phyloP scores from a whole-genome alignment of 2,888 invertebrate species.

The Protodeltote pygarga region DNA sequence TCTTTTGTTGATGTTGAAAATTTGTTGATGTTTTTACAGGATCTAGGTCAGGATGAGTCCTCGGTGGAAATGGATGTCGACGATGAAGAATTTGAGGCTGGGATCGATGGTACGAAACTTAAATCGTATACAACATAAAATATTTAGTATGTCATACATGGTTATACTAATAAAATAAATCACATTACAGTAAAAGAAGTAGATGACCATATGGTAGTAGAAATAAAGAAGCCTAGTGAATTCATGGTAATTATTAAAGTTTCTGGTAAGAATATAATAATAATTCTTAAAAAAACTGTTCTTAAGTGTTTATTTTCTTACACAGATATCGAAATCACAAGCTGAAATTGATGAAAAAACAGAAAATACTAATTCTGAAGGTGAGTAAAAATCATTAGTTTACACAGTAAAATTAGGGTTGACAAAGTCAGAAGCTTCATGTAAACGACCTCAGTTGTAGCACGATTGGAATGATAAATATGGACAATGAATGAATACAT shows the following conservation, averaged over 20 bases:
- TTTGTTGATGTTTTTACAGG: constrained; percentile 47
- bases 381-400: constrained; percentile 34
- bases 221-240: constrained; percentile 76
- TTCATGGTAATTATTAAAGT: constrained; percentile 66
- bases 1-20: not conserved
- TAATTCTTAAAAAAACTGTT: not conserved
- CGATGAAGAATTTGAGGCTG: constrained; percentile 73
- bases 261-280: not conserved
- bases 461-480: too few relatives aligned
- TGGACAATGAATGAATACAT: not conserved
- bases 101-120: constrained; percentile 72
- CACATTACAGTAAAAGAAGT: constrained; percentile 73
- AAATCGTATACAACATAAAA: not conserved
- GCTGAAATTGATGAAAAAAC: constrained; percentile 50
- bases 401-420: too few relatives aligned
- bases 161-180: not conserved
- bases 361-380: constrained; percentile 63
- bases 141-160: not conserved
- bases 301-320: constrained; percentile 4
- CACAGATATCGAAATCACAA: constrained; percentile 52
- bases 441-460: too few relatives aligned
- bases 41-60: constrained; percentile 64
- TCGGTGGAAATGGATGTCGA: constrained; percentile 77
- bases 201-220: constrained; percentile 77
- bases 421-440: too few relatives aligned